Base-by-base conservation (phyloP, 2,888 invertebrate genomes). In the Eutolmus rufibarbis region DNA sequence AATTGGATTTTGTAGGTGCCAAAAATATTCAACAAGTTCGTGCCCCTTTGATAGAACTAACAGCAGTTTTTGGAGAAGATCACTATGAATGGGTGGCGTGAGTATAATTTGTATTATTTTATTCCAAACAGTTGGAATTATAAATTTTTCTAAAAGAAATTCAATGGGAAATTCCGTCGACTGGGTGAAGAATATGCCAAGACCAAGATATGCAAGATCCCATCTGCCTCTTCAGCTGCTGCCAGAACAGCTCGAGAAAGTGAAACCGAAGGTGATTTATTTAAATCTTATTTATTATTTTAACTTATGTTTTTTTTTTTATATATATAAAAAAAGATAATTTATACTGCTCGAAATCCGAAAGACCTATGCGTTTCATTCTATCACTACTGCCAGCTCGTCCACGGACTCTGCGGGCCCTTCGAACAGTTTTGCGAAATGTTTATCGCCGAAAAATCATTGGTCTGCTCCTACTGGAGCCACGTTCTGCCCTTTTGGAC, bases 311-410 rank as follows among this genome's bases (percentile, higher is more conserved):
- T 23, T 23, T 57, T 19, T 5, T 23, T 23, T 74, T 16, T n/a
- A 1, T 46, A 16, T 46, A 3, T 2, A 14, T 16, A 46, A 14
- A 46, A 74, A 40, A 40, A 97, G 96, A 95, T 97, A 28, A 95
- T 98, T 88, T 98, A 98, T 92, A 95, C 97, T 0, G 95, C 96
- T 0, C 95, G 98, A 81, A 97, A 98, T 93, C 97, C 98, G 0
- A 98, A 98, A 92, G 98, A 98, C 91, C 95, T 96, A 90, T 96
- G 96, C 88, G 97, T 98, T 0, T 98, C 98, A 0, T 97, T 96
- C 91, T 98, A 96, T 91, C 96, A 97, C 92, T 97, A 97, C 92
- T 97, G 95, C 91, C 94, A 94, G 87, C 93, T 96, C 86, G 94
- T 97, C 57, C 96, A 97, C 89, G 94, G 94, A 0, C 92, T 95